Evolutionary conservation across 2,797 vertebrate genomes (phyloP).

Genomic region (Malacoctenus gilli): DNA sequence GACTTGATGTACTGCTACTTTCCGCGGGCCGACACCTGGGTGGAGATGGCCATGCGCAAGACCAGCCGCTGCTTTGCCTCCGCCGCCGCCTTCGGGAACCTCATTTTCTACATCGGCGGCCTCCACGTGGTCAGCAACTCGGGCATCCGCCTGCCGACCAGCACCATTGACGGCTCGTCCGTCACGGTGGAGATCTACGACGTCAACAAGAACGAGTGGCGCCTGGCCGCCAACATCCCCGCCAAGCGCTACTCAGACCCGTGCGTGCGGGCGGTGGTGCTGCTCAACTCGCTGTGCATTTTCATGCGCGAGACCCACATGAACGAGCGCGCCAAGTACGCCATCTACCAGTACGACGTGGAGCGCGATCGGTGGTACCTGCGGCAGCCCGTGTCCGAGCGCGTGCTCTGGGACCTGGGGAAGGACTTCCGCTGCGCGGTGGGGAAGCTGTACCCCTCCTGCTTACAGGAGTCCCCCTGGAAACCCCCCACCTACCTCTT

Average conservation of each 20-base stretch:
- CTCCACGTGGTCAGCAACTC: conserved; percentile 93
- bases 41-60: conserved; percentile 95
- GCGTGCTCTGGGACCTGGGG: conserved; percentile 96
- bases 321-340: conserved; percentile 94
- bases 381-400: conserved; percentile 93
- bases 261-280: conserved; percentile 91
- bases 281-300: conserved; percentile 91
- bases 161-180: conserved; percentile 92
- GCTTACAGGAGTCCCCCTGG: conserved; percentile 96
- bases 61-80: conserved; percentile 96
- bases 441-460: conserved; percentile 97
- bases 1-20: conserved; percentile 97
- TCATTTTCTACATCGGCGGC: conserved; percentile 96
- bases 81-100: conserved; percentile 91
- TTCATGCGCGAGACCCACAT: conserved; percentile 96
- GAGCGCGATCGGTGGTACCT: conserved; percentile 94
- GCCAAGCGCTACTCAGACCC: conserved; percentile 95
- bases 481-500: conserved; percentile 97
- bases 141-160: conserved; percentile 87
- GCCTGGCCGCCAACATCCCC: conserved; percentile 91
- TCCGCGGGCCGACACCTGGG: conserved; percentile 93
- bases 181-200: conserved; percentile 96
- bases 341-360: conserved; percentile 93
- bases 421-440: conserved; percentile 96
- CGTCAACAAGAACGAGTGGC: conserved; percentile 95